Conservation (phyloP, 2,113 vertebrate species). For the Equus przewalskii region DNA sequence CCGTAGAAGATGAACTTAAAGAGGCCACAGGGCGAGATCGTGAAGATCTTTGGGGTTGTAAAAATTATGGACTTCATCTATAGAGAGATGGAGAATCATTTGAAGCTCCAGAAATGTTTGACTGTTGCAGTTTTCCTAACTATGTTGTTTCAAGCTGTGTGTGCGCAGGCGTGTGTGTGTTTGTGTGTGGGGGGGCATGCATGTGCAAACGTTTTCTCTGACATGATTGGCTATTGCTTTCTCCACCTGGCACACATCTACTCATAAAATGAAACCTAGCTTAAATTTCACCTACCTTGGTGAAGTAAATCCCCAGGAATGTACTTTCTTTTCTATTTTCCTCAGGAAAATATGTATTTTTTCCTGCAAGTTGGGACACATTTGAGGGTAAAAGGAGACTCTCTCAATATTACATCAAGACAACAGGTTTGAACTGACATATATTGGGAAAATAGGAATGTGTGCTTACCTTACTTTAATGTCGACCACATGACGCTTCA, state of each 20-base stretch:
- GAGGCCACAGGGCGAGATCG: background rate
- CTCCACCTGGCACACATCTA: background rate
- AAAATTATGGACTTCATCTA: background rate
- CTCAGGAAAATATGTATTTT: background rate
- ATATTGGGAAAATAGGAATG: background rate
- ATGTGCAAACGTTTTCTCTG: background rate
- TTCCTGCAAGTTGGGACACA: background rate
- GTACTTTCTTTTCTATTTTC: background rate
- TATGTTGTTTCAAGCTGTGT: background rate
- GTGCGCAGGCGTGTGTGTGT: background rate
- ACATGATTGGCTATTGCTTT: background rate
- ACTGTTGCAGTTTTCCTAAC: background rate
- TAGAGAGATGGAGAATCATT: background rate
- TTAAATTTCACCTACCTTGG: background rate
- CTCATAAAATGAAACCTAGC: background rate
- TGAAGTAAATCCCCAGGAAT: background rate
- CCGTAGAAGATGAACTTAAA: background rate
- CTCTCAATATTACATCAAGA: background rate
- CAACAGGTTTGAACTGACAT: background rate
- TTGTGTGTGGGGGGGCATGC: fast-evolving
- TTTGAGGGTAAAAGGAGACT: background rate
- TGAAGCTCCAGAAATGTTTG: background rate
- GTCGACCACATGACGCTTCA: background rate
- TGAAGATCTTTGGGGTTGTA: background rate
- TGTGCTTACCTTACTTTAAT: background rate